Conservation (phyloP, 2,888 invertebrate genomes). For the Hoplodrina ambigua region DNA sequence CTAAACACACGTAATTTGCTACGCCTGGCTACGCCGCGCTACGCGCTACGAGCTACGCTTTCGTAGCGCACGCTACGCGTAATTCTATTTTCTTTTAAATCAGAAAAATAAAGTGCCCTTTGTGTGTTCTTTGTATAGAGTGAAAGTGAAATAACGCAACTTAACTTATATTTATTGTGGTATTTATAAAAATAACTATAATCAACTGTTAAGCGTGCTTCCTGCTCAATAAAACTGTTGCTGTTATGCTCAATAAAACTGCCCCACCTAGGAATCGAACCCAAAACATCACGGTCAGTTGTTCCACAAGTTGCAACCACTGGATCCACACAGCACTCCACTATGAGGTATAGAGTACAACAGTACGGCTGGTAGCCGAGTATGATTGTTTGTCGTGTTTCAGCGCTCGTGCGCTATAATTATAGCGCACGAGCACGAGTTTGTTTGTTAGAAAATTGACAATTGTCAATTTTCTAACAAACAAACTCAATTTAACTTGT, state of each 20-base stretch:
- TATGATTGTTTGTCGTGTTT: constrained; percentile 13
- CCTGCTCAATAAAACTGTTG: no score
- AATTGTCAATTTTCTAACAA: constrained; percentile 54
- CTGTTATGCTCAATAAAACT: background rate
- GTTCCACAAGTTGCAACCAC: background rate
- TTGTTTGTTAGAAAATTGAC: no score
- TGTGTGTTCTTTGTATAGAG: no score
- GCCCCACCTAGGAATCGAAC: background rate
- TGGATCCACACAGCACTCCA: background rate
- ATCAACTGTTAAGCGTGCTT: no score
- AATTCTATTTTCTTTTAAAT: background rate
- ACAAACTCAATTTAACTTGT: constrained; percentile 51
- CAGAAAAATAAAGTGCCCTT: background rate
- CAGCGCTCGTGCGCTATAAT: constrained; percentile 23
- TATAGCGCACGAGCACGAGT: no score
- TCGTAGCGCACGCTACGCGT: constrained; percentile 19
- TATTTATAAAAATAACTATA: no score
- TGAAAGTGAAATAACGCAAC: no score
- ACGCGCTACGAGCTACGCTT: constrained; percentile 33
- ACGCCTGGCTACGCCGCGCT: constrained; percentile 35
- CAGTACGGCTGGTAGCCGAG: background rate
- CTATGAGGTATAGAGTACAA: background rate
- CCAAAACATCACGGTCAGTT: background rate
- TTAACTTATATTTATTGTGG: no score
- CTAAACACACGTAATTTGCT: constrained; percentile 39